phyloP scores from a whole-genome alignment of 2,113 vertebrate genomes.

The Hyla sarda region DNA sequence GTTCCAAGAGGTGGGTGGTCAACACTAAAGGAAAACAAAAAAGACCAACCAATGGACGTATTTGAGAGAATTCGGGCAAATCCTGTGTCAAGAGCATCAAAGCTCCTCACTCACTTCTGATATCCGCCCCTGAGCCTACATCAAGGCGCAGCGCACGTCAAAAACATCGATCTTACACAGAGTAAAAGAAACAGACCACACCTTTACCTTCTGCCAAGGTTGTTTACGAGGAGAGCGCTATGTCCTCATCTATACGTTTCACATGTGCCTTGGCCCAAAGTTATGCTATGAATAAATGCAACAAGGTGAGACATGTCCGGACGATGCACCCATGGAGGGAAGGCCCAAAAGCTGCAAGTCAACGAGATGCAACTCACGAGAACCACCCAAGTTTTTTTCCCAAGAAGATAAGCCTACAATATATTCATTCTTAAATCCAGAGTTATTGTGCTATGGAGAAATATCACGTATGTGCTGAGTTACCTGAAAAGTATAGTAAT shows the following conservation, averaged over 20 bases:
- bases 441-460: background rate
- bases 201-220: constrained; percentile 26
- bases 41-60: too few relatives aligned
- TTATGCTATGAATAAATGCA: constrained; percentile 22
- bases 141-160: background rate
- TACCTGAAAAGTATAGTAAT: too few relatives aligned
- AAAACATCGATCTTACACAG: background rate
- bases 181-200: background rate
- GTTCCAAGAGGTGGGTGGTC: too few relatives aligned
- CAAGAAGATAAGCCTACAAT: background rate
- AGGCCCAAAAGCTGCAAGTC: constrained; percentile 31
- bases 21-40: too few relatives aligned
- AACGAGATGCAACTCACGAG: background rate
- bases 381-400: background rate
- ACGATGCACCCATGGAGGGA: constrained; percentile 37
- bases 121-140: background rate
- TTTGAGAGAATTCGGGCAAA: background rate
- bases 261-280: constrained; percentile 12
- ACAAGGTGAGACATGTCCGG: constrained; percentile 40
- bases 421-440: background rate
- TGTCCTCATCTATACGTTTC: background rate
- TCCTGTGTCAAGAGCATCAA: background rate
- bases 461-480: background rate
- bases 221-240: constrained; percentile 25
- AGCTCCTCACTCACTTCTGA: background rate